Evolutionary conservation across 2,113 vertebrate genomes (phyloP).

Genomic region (Canis aureus): DNA sequence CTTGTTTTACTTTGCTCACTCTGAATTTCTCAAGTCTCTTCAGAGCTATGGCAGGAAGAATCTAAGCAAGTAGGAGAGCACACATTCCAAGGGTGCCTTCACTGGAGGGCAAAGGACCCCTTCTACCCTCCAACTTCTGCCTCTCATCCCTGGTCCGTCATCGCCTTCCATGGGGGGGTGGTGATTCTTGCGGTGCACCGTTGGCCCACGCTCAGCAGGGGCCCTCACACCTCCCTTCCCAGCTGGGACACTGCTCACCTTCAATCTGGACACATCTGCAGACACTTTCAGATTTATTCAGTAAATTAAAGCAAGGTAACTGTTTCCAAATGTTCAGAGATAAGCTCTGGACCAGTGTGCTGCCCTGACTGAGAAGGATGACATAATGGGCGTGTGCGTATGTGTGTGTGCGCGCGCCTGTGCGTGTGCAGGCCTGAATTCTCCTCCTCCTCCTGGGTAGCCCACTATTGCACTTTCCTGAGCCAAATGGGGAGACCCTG

Average conservation of each 20-base stretch:
- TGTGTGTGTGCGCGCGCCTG: background rate
- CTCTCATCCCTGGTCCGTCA: fast-evolving
- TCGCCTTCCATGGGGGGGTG: background rate
- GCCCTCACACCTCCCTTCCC: background rate
- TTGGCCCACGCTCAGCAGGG: fast-evolving
- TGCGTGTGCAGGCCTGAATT: background rate
- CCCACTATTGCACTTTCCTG: background rate
- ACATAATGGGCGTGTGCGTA: background rate
- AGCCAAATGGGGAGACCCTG: background rate
- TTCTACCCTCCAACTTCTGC: too few relatives aligned
- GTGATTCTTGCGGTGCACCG: fast-evolving
- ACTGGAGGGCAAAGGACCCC: background rate
- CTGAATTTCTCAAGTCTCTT: background rate
- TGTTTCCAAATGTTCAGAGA: slow-evolving; percentile 42
- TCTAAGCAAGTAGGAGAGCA: background rate
- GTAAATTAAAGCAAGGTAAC: slow-evolving; percentile 28
- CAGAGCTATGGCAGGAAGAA: background rate
- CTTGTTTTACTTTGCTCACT: background rate
- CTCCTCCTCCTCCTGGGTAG: background rate
- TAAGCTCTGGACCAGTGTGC: background rate
- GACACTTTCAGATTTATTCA: background rate
- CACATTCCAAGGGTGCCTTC: background rate
- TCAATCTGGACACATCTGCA: background rate
- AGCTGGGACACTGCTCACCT: background rate
- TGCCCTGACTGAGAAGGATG: background rate